A percentile compares a stretch with the other conserved stretches of the same genome.
Evolutionary conservation across 1,140 invertebrate genomes (phyloP).

Genomic region (Drosophila kohkoa): DNA sequence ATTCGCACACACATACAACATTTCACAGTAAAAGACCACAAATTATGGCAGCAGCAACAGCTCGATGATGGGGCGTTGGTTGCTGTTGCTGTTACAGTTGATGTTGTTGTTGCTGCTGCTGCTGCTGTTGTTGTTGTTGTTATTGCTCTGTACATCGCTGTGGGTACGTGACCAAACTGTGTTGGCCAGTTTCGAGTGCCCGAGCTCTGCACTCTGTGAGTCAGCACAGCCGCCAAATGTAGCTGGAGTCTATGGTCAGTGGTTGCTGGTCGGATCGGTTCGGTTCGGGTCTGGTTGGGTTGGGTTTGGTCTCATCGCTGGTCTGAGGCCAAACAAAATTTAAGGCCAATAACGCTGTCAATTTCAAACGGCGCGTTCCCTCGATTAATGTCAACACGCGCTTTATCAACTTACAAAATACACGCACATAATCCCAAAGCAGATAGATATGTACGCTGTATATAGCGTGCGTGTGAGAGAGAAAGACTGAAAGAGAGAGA

Average conservation of each 20-base stretch:
- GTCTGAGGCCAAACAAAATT: constrained; percentile 47
- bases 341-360: constrained; percentile 81
- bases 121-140: constrained; percentile 13
- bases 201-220: constrained; percentile 25
- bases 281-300: not conserved
- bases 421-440: not conserved
- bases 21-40: constrained; percentile 74
- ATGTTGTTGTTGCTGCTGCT: not conserved
- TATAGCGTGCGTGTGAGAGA: not conserved
- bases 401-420: constrained; percentile 72
- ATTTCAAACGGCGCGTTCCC: constrained; percentile 73
- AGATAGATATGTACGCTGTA: not conserved
- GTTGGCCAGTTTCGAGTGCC: constrained; percentile 48
- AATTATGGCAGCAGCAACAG: constrained; percentile 64
- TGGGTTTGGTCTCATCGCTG: not conserved
- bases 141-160: constrained; percentile 45
- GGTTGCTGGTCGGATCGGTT: not conserved
- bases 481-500: not conserved
- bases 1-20: not conserved
- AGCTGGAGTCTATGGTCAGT: constrained; percentile 35
- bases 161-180: constrained; percentile 60
- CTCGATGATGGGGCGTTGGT: constrained; percentile 57
- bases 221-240: constrained; percentile 37
- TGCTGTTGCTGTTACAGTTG: constrained; percentile 25
- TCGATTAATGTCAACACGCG: constrained; percentile 80